Evolutionary conservation across 1,140 invertebrate species (phyloP), one percentile per base, ranked within the genome.

Genomic region (Homarus americanus): DNA sequence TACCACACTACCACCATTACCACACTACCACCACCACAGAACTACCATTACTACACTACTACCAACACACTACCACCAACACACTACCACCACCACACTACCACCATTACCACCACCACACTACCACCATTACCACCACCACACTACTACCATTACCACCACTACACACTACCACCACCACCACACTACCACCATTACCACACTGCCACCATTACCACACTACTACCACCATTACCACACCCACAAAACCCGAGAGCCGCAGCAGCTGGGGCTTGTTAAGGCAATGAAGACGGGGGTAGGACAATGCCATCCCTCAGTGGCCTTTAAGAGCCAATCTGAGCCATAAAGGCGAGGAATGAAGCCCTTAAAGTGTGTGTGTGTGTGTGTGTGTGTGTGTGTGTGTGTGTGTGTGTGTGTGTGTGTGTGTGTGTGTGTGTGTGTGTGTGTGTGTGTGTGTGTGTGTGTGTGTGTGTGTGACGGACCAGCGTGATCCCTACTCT

Each of bases 251-350:
- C 32, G n/a, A n/a, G n/a, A 69, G 63, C 15, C 12, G 53, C 4
- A 69, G 63, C 63, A 69, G 63, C 63, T 69, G 63, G 28, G 5
- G 1, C 63, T 69, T 69, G 63, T 69, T 69, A 69, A 69, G 63
- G 63, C 28, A 69, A 69, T 69, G 63, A 69, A 32, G 63, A 28
- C n/a, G 63, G 63, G 28, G 63, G n/a, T 7, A 69, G 63, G 63
- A 69, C 63, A 69, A 69, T 69, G 63, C n/a, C 63, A 69, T 69
- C 63, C 63, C 63, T 32, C 63, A 32, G 5, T 69, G 63, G 63
- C 63, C 32, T 69, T 69, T 69, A 69, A 69, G 63, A 69, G 28
- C 63, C 63, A 34, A 69, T 69, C 28, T 69, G 24, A 5, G 63
- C 12, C 63, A 69, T 69, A 69, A 32, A 69, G 63, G 63, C 63